Evolutionary conservation across 1,140 invertebrate species (phyloP).

Genomic region (Ips typographus): DNA sequence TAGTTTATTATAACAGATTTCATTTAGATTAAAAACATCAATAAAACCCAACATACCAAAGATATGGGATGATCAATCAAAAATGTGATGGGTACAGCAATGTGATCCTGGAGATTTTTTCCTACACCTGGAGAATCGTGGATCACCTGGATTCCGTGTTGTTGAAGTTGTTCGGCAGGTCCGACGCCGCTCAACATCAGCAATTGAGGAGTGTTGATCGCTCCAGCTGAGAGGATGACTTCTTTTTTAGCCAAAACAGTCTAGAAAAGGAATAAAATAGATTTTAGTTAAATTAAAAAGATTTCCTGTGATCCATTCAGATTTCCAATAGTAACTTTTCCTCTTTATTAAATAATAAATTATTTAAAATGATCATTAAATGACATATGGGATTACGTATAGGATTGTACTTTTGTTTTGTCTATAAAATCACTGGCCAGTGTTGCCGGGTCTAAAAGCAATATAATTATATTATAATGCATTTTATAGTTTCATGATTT

Average conservation of each 20-base stretch:
- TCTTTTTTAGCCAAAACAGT: constrained; percentile 69
- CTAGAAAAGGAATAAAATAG: constrained; percentile 4
- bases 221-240: constrained; percentile 77
- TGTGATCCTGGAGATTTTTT: constrained; percentile 82
- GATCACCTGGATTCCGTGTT: constrained; percentile 67
- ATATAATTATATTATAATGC: no score
- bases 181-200: constrained; percentile 86
- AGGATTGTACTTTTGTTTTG: no score
- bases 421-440: no score
- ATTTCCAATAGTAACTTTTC: no score
- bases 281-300: no score
- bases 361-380: no score
- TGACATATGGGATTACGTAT: no score
- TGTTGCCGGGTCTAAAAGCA: no score
- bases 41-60: constrained; percentile 54
- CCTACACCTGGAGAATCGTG: constrained; percentile 76
- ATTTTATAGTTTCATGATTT: no score
- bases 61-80: constrained; percentile 77
- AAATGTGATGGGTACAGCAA: constrained; percentile 77
- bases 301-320: no score
- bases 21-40: neutral
- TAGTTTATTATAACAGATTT: neutral
- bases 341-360: no score
- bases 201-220: constrained; percentile 76
- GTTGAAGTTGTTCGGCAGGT: constrained; percentile 66